Conservation (phyloP, 2,797 vertebrate species). For the Phyllotis vaccarum region DNA sequence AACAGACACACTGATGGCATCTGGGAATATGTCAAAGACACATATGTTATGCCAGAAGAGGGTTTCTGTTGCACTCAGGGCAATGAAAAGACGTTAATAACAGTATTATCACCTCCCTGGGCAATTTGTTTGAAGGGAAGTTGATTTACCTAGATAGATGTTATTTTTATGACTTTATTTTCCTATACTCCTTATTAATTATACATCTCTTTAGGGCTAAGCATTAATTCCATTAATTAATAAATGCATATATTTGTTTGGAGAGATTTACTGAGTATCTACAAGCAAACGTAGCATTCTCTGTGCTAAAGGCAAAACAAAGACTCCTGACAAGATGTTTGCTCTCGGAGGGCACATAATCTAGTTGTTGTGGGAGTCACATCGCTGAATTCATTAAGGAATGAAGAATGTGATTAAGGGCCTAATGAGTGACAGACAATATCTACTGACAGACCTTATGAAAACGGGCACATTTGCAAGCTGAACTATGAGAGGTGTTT, state of each 20-base stretch:
- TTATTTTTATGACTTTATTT: conserved; percentile 54
- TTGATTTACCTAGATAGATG: conserved; percentile 41
- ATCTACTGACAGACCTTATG: background rate
- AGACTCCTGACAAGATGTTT: background rate
- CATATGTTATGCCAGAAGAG: background rate
- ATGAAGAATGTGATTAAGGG: conserved; percentile 40
- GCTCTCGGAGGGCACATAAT: background rate
- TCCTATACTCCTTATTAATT: conserved; percentile 32
- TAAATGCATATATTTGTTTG: conserved; percentile 11
- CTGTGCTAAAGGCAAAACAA: conserved; percentile 11
- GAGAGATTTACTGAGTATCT: conserved; percentile 5
- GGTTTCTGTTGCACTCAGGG: background rate
- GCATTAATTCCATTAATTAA: conserved; percentile 53
- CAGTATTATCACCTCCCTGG: background rate
- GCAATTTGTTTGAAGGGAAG: conserved; percentile 5
- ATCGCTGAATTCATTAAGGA: conserved; percentile 40
- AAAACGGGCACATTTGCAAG: background rate
- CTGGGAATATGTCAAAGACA: conserved; percentile 30
- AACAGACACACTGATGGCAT: background rate
- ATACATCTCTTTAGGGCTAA: conserved; percentile 38
- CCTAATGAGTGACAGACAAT: conserved; percentile 3
- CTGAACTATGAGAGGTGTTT: background rate
- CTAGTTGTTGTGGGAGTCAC: conserved; percentile 15
- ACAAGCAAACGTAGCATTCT: background rate
- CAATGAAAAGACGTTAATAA: conserved; percentile 12